Conservation (phyloP, 2,888 invertebrate genomes). For the Standfussiana lucernea region DNA sequence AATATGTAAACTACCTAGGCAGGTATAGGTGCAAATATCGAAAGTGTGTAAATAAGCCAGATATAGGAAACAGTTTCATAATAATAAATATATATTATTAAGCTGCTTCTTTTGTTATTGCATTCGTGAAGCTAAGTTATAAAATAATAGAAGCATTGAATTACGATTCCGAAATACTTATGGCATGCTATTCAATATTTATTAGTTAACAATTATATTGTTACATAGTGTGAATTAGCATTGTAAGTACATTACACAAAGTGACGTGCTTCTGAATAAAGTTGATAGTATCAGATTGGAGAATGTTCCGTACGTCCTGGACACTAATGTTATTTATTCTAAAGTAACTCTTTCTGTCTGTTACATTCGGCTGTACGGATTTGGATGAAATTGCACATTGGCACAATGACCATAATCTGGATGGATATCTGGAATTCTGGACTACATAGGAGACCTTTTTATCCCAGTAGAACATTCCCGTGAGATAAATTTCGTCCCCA, state of each 20-base stretch:
- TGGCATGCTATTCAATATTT: slow-evolving; percentile 21
- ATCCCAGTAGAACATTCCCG: background rate
- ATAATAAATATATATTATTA: background rate
- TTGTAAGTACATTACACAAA: background rate
- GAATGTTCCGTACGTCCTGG: background rate
- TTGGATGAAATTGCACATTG: background rate
- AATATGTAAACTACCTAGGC: background rate
- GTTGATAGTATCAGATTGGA: background rate
- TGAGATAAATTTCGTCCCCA: too few relatives aligned
- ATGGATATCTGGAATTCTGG: too few relatives aligned
- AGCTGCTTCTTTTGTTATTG: slow-evolving; percentile 9
- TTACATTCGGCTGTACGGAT: background rate
- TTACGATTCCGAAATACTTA: slow-evolving; percentile 29
- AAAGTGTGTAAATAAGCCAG: background rate
- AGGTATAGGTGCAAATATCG: background rate
- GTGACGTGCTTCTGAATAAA: background rate
- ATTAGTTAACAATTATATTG: slow-evolving; percentile 14
- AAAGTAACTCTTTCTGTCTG: background rate
- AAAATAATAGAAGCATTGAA: slow-evolving; percentile 12
- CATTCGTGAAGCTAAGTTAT: slow-evolving; percentile 15
- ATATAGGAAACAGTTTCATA: background rate
- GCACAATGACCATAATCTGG: background rate
- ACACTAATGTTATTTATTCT: background rate
- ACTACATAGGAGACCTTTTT: background rate
- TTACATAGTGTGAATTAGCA: slow-evolving; percentile 8